These are phyloP conservation scores for Callimorpha dominula DNA, from an alignment of 2,888 invertebrate species.

Conservation along the genomic window DNA sequence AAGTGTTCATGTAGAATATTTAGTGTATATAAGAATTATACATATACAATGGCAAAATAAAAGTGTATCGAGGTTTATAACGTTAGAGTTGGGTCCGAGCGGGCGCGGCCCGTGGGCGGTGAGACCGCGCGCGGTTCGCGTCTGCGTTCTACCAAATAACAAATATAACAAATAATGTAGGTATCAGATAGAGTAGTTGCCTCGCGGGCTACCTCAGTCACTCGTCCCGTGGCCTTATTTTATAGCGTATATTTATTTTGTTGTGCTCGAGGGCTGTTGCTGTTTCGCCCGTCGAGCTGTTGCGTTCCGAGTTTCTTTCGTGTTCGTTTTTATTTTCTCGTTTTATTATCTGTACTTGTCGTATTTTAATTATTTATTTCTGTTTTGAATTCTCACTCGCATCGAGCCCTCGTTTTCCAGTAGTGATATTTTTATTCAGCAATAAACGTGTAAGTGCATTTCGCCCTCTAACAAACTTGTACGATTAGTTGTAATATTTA, in stretches of 20 bases:
- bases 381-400: conserved; percentile 80
- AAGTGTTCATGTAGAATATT: conserved; percentile 83
- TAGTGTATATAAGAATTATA: conserved; percentile 82
- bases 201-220: conserved; percentile 85
- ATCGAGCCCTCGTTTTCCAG: conserved; percentile 83
- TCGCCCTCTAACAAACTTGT: conserved; percentile 71
- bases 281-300: conserved; percentile 82
- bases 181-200: conserved; percentile 66
- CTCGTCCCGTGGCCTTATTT: conserved; percentile 83
- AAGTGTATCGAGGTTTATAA: conserved; percentile 54
- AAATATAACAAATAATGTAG: conserved; percentile 56
- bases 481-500: conserved; percentile 83
- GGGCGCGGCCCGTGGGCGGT: conserved; percentile 51
- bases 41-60: conserved; percentile 69
- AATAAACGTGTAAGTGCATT: conserved; percentile 85
- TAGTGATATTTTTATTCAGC: conserved; percentile 87
- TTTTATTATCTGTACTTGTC: conserved; percentile 77
- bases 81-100: conserved; percentile 52
- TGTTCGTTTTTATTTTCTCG: conserved; percentile 78
- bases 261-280: conserved; percentile 83
- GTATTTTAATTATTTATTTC: conserved; percentile 84
- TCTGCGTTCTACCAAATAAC: conserved; percentile 58
- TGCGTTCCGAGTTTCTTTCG: conserved; percentile 82
- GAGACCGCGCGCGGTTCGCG: conserved; percentile 53
- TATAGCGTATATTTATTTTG: conserved; percentile 83